Conservation (phyloP, 1,140 invertebrate species). For the Drosophila novamexicana region DNA sequence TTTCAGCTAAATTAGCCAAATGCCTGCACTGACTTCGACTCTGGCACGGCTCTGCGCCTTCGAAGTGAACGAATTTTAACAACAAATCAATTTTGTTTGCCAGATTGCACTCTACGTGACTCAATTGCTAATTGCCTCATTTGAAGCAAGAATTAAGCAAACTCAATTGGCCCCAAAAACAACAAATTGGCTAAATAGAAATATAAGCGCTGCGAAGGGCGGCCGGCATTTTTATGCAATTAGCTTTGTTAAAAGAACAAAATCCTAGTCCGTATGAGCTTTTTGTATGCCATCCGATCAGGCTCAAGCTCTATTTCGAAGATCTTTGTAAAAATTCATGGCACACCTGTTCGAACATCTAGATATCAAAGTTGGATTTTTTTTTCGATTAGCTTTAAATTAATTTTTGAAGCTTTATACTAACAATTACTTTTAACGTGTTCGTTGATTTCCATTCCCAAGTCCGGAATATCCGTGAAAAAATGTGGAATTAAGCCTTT, state of each 20-base stretch:
- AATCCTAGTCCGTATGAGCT: too few species aligned
- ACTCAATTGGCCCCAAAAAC: background rate
- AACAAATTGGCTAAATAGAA: background rate
- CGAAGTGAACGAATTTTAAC: constrained; percentile 49
- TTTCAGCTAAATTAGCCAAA: constrained; percentile 30
- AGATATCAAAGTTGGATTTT: too few species aligned
- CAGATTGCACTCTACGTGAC: constrained; percentile 77
- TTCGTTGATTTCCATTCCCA: too few species aligned
- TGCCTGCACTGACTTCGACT: background rate
- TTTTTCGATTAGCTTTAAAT: too few species aligned
- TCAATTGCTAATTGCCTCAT: constrained; percentile 72
- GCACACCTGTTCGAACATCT: too few species aligned
- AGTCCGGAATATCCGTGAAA: too few species aligned
- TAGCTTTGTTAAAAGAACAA: background rate
- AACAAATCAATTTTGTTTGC: constrained; percentile 77
- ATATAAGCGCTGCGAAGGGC: background rate
- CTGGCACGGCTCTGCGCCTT: constrained; percentile 31
- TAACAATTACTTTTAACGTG: too few species aligned
- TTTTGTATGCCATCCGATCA: too few species aligned
- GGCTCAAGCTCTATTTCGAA: too few species aligned
- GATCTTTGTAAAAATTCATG: too few species aligned
- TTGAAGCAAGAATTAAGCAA: constrained; percentile 25
- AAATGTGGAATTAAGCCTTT: too few species aligned
- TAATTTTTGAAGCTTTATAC: too few species aligned
- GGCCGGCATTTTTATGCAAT: background rate